phyloP scores from a whole-genome alignment of 2,888 invertebrate species.

The Sphaeridia pumilis region DNA sequence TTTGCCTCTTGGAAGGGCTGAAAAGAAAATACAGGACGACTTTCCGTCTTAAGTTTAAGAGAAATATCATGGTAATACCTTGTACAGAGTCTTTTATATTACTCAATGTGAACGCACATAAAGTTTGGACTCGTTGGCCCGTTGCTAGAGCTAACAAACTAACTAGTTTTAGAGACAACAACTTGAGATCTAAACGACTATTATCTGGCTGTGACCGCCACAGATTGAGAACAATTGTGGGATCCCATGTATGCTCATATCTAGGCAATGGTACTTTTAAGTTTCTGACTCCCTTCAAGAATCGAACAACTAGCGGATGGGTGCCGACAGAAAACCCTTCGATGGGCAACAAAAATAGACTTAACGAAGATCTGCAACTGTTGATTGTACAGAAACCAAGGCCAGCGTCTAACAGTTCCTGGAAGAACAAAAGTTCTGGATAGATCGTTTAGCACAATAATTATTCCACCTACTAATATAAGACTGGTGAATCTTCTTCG shows the following conservation, averaged over 20 bases:
- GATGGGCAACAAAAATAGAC: not conserved
- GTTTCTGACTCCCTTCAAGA: constrained; percentile 9
- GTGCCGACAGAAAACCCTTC: not conserved
- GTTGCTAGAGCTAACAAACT: constrained; percentile 11
- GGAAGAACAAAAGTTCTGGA: not conserved
- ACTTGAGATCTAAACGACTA: not conserved
- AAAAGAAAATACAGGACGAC: too few relatives aligned
- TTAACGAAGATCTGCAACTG: constrained; percentile 12
- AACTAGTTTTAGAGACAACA: constrained; percentile 6
- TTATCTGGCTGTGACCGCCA: not conserved
- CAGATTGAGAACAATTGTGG: constrained; percentile 1
- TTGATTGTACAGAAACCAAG: constrained; percentile 8
- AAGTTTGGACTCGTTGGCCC: constrained; percentile 17
- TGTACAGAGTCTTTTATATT: too few relatives aligned
- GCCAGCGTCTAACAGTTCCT: not conserved
- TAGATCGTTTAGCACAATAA: constrained; percentile 1
- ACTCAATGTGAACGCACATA: constrained; percentile 2
- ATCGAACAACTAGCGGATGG: constrained; percentile 7
- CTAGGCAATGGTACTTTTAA: constrained; percentile 7
- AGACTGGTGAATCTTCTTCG: constrained; percentile 10
- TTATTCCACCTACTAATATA: constrained; percentile 4
- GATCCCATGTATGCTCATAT: constrained; percentile 16
- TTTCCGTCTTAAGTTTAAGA: too few relatives aligned
- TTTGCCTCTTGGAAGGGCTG: too few relatives aligned
- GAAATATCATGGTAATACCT: too few relatives aligned